Conservation (phyloP, 2,113 vertebrate species). For the Leptodactylus fuscus region DNA sequence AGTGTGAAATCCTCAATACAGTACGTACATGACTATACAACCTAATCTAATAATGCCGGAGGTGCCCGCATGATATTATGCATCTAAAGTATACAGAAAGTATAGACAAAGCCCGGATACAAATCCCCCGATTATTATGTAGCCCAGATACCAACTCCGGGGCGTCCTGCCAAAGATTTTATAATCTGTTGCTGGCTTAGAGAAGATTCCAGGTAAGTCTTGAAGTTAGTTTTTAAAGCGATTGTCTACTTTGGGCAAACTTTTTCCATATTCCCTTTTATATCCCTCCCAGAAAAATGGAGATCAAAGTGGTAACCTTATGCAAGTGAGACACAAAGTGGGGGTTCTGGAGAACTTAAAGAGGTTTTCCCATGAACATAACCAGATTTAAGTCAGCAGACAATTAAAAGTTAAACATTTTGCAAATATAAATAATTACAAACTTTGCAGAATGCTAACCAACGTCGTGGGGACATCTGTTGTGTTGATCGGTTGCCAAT, state of each 20-base stretch:
- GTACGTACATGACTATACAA: conserved; percentile 4
- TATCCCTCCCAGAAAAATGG: no score
- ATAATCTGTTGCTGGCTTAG: not conserved
- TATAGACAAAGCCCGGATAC: not conserved
- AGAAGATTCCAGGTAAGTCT: not conserved
- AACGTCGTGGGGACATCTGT: no score
- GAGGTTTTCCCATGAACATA: no score
- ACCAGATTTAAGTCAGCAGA: no score
- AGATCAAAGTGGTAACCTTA: no score
- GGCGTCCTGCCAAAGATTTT: not conserved
- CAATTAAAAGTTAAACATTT: no score
- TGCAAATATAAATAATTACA: no score
- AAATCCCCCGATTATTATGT: not conserved
- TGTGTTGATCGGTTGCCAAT: no score
- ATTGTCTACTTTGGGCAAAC: not conserved
- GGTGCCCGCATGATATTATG: not conserved
- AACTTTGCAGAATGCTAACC: no score
- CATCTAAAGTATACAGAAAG: not conserved
- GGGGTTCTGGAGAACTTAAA: no score
- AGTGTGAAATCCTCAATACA: conserved; percentile 66
- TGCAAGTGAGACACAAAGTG: no score
- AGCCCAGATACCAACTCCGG: not conserved
- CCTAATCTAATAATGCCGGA: not conserved
- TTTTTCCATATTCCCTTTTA: no score
- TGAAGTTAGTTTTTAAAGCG: not conserved